A percentile compares a stretch with the other conserved stretches of the same genome.
Conservation (phyloP, 2,888 invertebrate genomes). For the Allacma fusca region DNA sequence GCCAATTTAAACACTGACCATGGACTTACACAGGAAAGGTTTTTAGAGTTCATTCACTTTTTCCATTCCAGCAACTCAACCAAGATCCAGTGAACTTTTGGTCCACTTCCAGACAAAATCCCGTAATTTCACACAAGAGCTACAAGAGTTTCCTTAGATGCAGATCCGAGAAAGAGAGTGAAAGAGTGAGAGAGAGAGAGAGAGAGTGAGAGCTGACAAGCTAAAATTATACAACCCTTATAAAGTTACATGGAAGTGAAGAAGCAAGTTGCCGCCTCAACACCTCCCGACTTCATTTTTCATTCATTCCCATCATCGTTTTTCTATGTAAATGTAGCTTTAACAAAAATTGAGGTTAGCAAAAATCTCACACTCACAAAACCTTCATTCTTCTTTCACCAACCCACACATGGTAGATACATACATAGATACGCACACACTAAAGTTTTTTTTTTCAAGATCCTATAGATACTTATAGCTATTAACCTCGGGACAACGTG, state of each 20-base stretch:
- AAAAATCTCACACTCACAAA: slow-evolving; percentile 1
- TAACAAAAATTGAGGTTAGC: slow-evolving; percentile 4
- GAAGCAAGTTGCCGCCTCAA: slow-evolving; percentile 1
- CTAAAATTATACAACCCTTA: not conserved
- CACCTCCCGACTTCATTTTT: not conserved
- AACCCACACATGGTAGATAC: not conserved
- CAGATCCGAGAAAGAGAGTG: too few relatives aligned
- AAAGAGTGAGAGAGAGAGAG: not conserved
- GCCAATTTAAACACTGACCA: too few relatives aligned
- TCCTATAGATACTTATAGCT: too few relatives aligned
- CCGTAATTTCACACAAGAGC: not conserved
- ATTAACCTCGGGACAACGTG: too few relatives aligned
- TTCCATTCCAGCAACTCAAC: not conserved
- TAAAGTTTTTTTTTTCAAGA: not conserved
- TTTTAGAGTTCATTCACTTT: too few relatives aligned
- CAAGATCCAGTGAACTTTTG: slow-evolving; percentile 5
- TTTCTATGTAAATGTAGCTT: not conserved
- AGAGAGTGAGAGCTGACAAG: not conserved
- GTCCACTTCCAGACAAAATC: not conserved
- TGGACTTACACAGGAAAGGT: too few relatives aligned
- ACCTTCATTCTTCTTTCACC: slow-evolving; percentile 8
- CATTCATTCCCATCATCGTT: not conserved
- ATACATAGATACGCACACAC: not conserved
- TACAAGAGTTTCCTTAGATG: too few relatives aligned
- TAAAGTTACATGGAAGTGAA: not conserved